Base-by-base conservation (phyloP, 30 jellyfish, hydroid and myxozoan species). In the Aurelia sp. region DNA sequence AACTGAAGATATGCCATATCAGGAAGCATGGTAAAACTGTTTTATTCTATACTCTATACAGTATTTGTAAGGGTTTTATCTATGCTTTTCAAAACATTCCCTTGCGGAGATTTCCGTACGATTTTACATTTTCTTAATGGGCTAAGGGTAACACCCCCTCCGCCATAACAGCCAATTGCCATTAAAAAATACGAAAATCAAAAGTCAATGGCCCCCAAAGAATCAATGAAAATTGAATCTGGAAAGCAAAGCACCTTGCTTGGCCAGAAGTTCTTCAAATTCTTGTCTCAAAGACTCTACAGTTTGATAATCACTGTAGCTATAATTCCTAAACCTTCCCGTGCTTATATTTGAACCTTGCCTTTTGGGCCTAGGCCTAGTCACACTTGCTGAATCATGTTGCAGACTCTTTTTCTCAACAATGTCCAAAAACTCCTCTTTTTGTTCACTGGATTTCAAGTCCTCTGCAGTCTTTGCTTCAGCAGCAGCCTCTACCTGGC, bases 291-390 rank as follows among this genome's bases (percentile, higher is more conserved):
- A 52, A 13, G 79, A 57, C n/a, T 18, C 78, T 41, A 78, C 92
- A 35, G 62, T 69, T 44, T 33, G 79, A 63, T 68, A 82, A 44
- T 82, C 92, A 58, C 92, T 71, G 72, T 40, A 60, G 60, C 92
- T 82, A 84, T 82, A 82, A 40, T 82, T 82, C 62, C 73, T 69
- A 27, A 82, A 82, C 62, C 69, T 82, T 27, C 51, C 76, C 9
- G 55, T 44, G 55, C 55, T 44, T 44, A 44, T 44, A 44, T 9
- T 44, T 44, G 55, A 44, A 44, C 55, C 55, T 44, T 44, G 55
- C 11, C 69, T 59, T n/a, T 13, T n/a, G 33, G 33, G 16, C 23
- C 33, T 59, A 12, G 33, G 16, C 23, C 33, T 59, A 12, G 33
- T 59, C 13, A 4, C 69, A 59, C 16, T 21, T 21, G 0, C 69